Evolutionary conservation across 2,888 invertebrate genomes (phyloP).

Genomic region (Chalcosyrphus nemorum): DNA sequence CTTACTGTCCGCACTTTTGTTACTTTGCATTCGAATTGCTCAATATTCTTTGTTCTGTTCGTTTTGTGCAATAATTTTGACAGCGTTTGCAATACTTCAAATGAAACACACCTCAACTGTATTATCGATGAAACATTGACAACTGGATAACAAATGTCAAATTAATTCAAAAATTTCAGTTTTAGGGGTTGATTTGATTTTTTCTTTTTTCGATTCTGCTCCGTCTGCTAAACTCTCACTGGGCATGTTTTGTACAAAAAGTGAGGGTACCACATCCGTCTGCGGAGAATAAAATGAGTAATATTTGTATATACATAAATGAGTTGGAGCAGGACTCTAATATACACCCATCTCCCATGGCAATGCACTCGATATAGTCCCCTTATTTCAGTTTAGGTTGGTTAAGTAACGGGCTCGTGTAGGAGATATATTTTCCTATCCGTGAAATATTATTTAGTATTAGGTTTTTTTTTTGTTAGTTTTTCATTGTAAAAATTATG

Average conservation of each 20-base stretch:
- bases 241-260: slow-evolving; percentile 59
- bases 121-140: slow-evolving; percentile 26
- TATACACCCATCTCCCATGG: slow-evolving; percentile 53
- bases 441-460: slow-evolving; percentile 26
- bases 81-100: no score
- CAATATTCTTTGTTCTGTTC: no score
- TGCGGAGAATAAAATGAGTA: slow-evolving; percentile 35
- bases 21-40: no score
- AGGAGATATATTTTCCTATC: slow-evolving; percentile 41
- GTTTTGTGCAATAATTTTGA: no score
- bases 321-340: slow-evolving; percentile 58
- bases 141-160: slow-evolving; percentile 27
- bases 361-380: slow-evolving; percentile 39
- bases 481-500: no score
- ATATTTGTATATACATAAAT: slow-evolving; percentile 44
- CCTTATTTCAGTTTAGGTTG: slow-evolving; percentile 63
- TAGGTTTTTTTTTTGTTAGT: slow-evolving; percentile 5
- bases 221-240: slow-evolving; percentile 16
- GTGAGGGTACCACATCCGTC: not conserved
- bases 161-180: not conserved
- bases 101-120: slow-evolving; percentile 20
- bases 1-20: no score
- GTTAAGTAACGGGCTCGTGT: slow-evolving; percentile 67
- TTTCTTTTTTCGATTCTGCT: slow-evolving; percentile 54
- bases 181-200: slow-evolving; percentile 52